These are phyloP conservation scores for Probosciger aterrimus DNA, from an alignment of 2,113 vertebrate genomes.

Conservation along the genomic window DNA sequence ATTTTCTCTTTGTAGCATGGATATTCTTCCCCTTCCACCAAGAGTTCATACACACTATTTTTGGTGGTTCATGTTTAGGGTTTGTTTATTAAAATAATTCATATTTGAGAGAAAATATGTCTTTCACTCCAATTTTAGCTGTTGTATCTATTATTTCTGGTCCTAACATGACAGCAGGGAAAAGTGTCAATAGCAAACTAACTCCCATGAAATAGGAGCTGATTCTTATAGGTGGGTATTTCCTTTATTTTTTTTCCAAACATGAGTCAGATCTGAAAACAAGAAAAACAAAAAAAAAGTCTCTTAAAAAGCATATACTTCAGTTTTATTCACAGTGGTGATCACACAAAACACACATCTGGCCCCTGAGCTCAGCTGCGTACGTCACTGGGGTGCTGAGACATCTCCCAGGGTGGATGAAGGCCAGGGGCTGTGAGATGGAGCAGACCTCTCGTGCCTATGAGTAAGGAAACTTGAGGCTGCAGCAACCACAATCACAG, in stretches of 20 bases:
- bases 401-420: neutral
- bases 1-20: neutral
- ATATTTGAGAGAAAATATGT: neutral
- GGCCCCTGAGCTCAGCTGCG: neutral
- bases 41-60: neutral
- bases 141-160: neutral
- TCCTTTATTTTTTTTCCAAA: neutral
- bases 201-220: neutral
- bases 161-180: neutral
- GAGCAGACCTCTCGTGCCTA: neutral
- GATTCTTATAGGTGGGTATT: neutral
- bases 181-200: neutral
- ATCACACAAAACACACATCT: neutral
- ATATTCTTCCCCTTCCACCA: neutral
- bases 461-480: neutral
- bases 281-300: neutral
- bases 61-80: neutral
- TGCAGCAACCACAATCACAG: rapidly evolving
- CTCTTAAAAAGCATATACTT: neutral
- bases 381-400: neutral
- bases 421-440: neutral
- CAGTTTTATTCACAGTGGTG: neutral
- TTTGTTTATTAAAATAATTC: neutral
- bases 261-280: neutral
- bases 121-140: neutral